A percentile compares a stretch with the other conserved stretches of the same genome.
These are phyloP conservation scores for Dichetophora obliterata DNA, from an alignment of 2,888 invertebrate genomes.

Conservation along the genomic window DNA sequence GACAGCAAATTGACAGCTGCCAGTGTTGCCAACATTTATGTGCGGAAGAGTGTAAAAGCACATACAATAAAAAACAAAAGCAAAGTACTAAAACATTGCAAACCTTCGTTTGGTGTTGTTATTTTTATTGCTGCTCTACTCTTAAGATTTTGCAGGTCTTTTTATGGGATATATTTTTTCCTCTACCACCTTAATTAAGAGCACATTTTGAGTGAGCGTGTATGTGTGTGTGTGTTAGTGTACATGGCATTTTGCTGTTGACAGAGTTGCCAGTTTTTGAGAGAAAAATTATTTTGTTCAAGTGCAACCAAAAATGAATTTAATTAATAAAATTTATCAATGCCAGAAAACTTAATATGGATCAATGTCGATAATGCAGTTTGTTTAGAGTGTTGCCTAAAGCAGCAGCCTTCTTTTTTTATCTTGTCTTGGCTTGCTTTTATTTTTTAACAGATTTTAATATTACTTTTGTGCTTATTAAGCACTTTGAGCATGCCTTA, in stretches of 20 bases:
- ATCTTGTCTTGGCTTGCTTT: too few species aligned
- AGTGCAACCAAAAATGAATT: too few species aligned
- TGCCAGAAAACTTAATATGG: too few species aligned
- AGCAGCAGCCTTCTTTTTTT: too few species aligned
- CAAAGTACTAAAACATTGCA: neutral
- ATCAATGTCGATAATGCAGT: too few species aligned
- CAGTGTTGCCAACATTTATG: constrained; percentile 29
- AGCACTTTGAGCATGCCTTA: too few species aligned
- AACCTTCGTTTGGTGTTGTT: neutral
- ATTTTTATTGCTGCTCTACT: neutral
- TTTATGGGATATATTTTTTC: neutral
- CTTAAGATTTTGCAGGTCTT: neutral
- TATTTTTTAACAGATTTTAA: too few species aligned
- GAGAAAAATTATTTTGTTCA: too few species aligned
- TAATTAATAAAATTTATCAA: too few species aligned
- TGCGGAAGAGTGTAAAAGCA: neutral
- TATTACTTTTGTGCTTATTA: too few species aligned
- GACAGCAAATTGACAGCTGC: constrained; percentile 14
- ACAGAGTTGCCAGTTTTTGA: constrained; percentile 3
- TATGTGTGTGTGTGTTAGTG: constrained; percentile 28
- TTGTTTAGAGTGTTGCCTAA: too few species aligned
- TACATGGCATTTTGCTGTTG: neutral
- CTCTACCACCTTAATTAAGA: constrained; percentile 47
- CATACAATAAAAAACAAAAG: neutral
- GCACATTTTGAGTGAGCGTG: constrained; percentile 42